These are phyloP conservation scores for Galaxea fascicularis DNA, from an alignment of 92 coral and sea anemone genomes.

Conservation along the genomic window DNA sequence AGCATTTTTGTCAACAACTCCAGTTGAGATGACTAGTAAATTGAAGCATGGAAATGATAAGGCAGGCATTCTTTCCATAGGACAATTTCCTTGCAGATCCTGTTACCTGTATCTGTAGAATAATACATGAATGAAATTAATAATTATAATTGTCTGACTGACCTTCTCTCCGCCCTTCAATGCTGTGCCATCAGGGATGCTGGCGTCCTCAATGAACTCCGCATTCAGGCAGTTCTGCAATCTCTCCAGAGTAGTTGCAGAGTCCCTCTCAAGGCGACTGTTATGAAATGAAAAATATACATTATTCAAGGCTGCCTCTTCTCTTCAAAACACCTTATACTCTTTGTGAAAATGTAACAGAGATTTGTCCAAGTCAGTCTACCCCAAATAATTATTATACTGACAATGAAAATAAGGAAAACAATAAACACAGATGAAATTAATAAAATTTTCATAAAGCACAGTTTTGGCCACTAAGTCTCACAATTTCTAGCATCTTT, in stretches of 20 bases:
- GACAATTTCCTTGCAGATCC: too few relatives aligned
- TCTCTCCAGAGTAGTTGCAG: conserved; percentile 20
- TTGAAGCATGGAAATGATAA: neutral
- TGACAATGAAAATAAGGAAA: too few relatives aligned
- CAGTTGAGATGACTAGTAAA: too few relatives aligned
- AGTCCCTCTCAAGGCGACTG: conserved; percentile 35
- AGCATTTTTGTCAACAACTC: neutral
- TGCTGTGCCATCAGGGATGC: conserved; percentile 89
- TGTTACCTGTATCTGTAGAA: neutral
- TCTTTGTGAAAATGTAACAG: too few relatives aligned
- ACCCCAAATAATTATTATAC: too few relatives aligned
- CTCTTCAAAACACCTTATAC: too few relatives aligned
- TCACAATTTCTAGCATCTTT: neutral
- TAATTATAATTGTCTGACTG: neutral
- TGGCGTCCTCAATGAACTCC: conserved; percentile 83
- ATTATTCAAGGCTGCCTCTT: neutral
- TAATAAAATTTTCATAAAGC: too few relatives aligned
- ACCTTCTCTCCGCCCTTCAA: conserved; percentile 83
- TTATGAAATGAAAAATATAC: neutral
- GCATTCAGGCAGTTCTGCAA: conserved; percentile 59
- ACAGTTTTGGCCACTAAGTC: too few relatives aligned
- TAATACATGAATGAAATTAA: neutral
- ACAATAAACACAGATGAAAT: too few relatives aligned
- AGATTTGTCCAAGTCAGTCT: too few relatives aligned
- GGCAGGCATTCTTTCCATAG: too few relatives aligned